Evolutionary conservation across 2,888 invertebrate species (phyloP).

Genomic region (Troides oblongomaculatus): DNA sequence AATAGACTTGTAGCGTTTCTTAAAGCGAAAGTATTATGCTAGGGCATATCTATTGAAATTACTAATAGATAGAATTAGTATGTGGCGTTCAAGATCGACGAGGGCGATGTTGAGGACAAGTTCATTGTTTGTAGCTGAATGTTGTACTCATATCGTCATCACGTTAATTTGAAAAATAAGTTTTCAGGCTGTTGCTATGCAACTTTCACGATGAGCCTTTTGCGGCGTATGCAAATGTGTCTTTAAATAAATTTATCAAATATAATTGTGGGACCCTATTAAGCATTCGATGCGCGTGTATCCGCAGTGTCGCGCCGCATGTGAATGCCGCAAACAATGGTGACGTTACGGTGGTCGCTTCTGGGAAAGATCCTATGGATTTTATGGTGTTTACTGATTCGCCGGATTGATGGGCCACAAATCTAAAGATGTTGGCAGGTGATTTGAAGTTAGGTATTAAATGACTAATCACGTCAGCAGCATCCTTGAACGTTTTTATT

Average conservation of each 20-base stretch:
- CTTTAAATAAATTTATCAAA: conserved; percentile 77
- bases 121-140: too few relatives aligned
- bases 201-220: conserved; percentile 67
- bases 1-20: too few relatives aligned
- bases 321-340: conserved; percentile 73
- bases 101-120: too few relatives aligned
- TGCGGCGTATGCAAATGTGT: conserved; percentile 69
- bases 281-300: conserved; percentile 71
- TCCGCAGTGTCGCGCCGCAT: conserved; percentile 70
- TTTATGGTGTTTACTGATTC: conserved; percentile 72
- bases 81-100: too few relatives aligned
- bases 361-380: conserved; percentile 66
- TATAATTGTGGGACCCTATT: conserved; percentile 79
- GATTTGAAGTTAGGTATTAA: conserved; percentile 32
- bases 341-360: conserved; percentile 76
- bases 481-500: conserved; percentile 6
- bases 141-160: too few relatives aligned
- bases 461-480: conserved; percentile 6
- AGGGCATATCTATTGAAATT: too few relatives aligned
- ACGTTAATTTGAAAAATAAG: too few relatives aligned
- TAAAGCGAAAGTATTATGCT: too few relatives aligned
- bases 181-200: conserved; percentile 32
- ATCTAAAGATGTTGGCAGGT: conserved; percentile 46
- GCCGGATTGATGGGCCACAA: conserved; percentile 54
- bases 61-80: too few relatives aligned